Evolutionary conservation across 2,797 vertebrate species (phyloP), one percentile per base, ranked within the genome.

Genomic region (Alcedo atthis): DNA sequence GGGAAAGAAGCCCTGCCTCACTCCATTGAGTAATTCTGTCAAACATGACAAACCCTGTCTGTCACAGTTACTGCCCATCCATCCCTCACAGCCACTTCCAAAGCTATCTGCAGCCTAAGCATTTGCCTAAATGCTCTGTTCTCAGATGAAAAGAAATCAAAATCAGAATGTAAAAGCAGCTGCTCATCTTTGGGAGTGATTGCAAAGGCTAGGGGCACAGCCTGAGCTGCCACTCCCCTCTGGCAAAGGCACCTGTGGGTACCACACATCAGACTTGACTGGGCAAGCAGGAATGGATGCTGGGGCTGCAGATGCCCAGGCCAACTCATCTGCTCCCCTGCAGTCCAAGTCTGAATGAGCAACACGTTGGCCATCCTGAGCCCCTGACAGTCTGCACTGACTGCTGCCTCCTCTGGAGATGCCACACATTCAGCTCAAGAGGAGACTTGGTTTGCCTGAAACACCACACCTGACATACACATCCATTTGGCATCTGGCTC

Each of bases 281-380:
- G 62, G 42, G 59, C 6, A 4, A 8, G 53, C 16, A 48, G 46
- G n/a, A 37, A 4, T 1, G 8, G 57, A 30, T 5, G 43, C 51
- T 51, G 37, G 13, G 20, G 61, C 20, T 75, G n/a, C 62, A 87
- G 32, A 53, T 12, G 8, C 43, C 35, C 59, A 42, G 12, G 22
- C 4, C 49, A 42, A 45, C 8, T 13, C 1, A 40, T 67, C 32
- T 2, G 58, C 9, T 61, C 25, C 15, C 45, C 4, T 70, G 40
- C 25, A 66, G n/a, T 54, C 71, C 4, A 58, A 74, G 22, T 2
- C 16, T 66, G n/a, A 51, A 59, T 4, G 5, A 59, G 4, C 33
- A 67, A 49, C 71, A n/a, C 18, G 3, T 0, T 30, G 28, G 15
- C 10, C 24, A 45, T 22, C 32, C 11, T 1, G 1, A 26, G 43